These are phyloP conservation scores for Periplaneta americana DNA, from an alignment of 1,140 invertebrate genomes.

Conservation along the genomic window DNA sequence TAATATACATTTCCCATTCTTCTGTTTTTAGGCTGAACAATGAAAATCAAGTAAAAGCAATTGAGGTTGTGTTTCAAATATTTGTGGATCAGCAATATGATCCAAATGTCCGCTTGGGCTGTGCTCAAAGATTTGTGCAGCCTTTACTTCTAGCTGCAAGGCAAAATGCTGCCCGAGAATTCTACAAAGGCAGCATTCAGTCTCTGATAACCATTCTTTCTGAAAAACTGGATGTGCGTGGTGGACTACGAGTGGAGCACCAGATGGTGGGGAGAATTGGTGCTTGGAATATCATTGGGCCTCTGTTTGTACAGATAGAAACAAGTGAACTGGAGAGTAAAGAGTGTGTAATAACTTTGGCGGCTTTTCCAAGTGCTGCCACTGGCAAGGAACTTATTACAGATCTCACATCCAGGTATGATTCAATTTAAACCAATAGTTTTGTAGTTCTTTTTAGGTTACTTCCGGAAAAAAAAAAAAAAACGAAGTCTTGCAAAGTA, in stretches of 20 bases:
- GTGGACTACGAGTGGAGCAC: constrained; percentile 12
- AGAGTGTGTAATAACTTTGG: constrained; percentile 27
- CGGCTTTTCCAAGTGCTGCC: constrained; percentile 35
- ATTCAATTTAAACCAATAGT: no score
- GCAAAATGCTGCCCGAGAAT: not conserved
- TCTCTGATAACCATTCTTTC: not conserved
- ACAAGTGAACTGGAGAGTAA: constrained; percentile 2
- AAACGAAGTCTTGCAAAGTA: no score
- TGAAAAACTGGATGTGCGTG: constrained; percentile 14
- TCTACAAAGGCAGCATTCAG: not conserved
- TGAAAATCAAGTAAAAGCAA: constrained; percentile 1
- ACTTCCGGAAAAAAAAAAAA: no score
- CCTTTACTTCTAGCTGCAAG: not conserved
- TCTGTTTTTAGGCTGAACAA: not conserved
- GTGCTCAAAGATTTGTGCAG: not conserved
- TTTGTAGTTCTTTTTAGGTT: no score
- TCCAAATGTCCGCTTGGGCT: not conserved
- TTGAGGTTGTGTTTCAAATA: constrained; percentile 2
- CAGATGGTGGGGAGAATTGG: constrained; percentile 7
- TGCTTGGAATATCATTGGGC: constrained; percentile 24
- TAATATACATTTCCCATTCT: no score
- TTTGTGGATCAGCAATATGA: not conserved
- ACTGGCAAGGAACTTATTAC: constrained; percentile 28
- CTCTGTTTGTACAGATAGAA: constrained; percentile 23
- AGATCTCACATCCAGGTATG: constrained; percentile 14